These are phyloP conservation scores for Blera fallax DNA, from an alignment of 2,888 invertebrate genomes.

Conservation along the genomic window DNA sequence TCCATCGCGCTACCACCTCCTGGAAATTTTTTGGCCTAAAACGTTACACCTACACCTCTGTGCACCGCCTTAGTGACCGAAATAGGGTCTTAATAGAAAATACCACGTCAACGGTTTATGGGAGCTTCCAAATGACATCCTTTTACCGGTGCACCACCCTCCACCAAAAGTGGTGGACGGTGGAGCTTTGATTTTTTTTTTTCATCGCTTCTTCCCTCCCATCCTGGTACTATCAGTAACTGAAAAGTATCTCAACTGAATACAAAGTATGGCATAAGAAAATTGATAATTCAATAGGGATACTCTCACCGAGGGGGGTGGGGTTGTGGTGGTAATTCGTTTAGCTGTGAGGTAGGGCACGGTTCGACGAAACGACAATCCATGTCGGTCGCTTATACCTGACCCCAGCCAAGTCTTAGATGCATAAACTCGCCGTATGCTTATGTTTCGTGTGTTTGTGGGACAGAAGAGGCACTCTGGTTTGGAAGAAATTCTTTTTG, in stretches of 20 bases:
- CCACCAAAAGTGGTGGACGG: neutral
- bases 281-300: conserved; percentile 9
- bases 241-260: neutral
- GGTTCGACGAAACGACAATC: neutral
- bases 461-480: neutral
- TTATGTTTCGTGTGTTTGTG: neutral
- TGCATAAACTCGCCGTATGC: no score
- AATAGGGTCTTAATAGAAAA: conserved; percentile 7
- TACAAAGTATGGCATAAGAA: neutral
- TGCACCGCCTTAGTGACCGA: conserved; percentile 43
- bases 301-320: neutral
- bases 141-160: neutral
- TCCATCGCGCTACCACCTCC: neutral
- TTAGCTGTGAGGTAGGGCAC: conserved; percentile 43
- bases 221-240: neutral
- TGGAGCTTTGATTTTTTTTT: neutral
- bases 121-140: conserved; percentile 10
- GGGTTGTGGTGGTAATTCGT: conserved; percentile 24
- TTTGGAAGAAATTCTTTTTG: conserved; percentile 29
- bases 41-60: neutral
- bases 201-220: neutral
- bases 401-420: neutral
- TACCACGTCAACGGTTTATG: neutral
- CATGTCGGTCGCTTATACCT: conserved; percentile 10
- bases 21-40: neutral